Evolutionary conservation across 2,113 vertebrate genomes (phyloP).

Genomic region (Raja brachyura): DNA sequence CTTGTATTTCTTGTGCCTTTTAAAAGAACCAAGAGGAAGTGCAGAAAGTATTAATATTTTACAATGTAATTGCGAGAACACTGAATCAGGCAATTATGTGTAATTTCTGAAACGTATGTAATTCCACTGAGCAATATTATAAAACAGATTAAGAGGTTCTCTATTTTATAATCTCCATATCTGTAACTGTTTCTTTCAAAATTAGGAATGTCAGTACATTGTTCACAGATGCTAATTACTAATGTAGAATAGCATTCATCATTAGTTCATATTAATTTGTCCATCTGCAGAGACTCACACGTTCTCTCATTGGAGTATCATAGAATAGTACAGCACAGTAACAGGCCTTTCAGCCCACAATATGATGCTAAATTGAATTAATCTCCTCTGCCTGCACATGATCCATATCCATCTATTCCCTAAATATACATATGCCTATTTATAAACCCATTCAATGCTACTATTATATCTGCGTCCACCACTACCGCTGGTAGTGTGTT

Average conservation of each 20-base stretch:
- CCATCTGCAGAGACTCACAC: not conserved
- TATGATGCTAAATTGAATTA: no score
- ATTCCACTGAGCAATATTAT: not conserved
- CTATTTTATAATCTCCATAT: not conserved
- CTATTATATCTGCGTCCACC: no score
- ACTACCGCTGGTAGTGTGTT: no score
- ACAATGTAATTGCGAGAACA: not conserved
- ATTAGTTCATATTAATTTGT: not conserved
- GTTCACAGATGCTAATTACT: not conserved
- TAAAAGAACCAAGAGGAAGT: slow-evolving; percentile 21
- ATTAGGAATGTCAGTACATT: not conserved
- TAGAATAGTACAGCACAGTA: no score
- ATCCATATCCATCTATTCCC: no score
- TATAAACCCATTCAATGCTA: no score
- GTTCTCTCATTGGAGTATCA: not conserved
- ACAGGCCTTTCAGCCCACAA: no score
- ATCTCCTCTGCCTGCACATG: no score
- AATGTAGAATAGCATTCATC: not conserved
- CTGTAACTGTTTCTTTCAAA: not conserved
- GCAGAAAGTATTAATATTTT: no score
- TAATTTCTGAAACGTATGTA: not conserved
- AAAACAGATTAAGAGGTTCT: not conserved
- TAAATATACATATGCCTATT: no score
- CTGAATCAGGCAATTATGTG: no score
- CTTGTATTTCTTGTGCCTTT: slow-evolving; percentile 52